Percentiles rank a stretch among this genome's conserved stretches.
Evolutionary conservation across 2,888 invertebrate species (phyloP).

Genomic region (Periphyllus acericola): DNA sequence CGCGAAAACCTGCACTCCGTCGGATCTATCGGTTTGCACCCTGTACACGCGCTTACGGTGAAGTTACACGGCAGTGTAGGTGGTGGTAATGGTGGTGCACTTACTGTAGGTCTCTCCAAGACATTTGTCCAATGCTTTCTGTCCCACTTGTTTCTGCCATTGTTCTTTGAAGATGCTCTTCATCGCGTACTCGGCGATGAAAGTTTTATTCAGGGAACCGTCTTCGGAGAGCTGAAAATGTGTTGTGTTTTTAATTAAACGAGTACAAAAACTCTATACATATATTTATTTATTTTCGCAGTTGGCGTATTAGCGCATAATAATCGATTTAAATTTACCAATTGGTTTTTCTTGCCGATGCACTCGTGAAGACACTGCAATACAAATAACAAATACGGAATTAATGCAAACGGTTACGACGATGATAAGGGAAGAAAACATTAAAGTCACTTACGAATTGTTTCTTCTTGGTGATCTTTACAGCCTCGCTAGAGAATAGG

Average conservation of each 20-base stretch:
- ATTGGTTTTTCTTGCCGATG: conserved; percentile 63
- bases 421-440: neutral
- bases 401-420: neutral
- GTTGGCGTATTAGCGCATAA: neutral
- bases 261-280: neutral
- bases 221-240: conserved; percentile 62
- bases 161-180: conserved; percentile 63
- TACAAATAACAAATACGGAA: neutral
- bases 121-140: conserved; percentile 63
- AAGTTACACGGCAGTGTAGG: too few species aligned
- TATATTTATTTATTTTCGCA: neutral
- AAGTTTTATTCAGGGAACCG: conserved; percentile 63
- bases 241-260: neutral
- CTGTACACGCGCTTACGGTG: too few species aligned
- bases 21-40: too few species aligned
- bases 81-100: neutral
- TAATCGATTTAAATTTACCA: conserved; percentile 57
- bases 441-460: conserved; percentile 63
- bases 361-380: conserved; percentile 64
- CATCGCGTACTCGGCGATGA: conserved; percentile 61
- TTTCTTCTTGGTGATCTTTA: conserved; percentile 64
- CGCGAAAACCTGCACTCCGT: too few species aligned
- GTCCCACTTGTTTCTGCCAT: conserved; percentile 63
- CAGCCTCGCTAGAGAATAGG: conserved; percentile 63
- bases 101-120: conserved; percentile 63